Percentiles rank a stretch among this genome's conserved stretches.
These are phyloP conservation scores for Etheostoma cragini DNA, from an alignment of 2,113 vertebrate species.

Conservation along the genomic window DNA sequence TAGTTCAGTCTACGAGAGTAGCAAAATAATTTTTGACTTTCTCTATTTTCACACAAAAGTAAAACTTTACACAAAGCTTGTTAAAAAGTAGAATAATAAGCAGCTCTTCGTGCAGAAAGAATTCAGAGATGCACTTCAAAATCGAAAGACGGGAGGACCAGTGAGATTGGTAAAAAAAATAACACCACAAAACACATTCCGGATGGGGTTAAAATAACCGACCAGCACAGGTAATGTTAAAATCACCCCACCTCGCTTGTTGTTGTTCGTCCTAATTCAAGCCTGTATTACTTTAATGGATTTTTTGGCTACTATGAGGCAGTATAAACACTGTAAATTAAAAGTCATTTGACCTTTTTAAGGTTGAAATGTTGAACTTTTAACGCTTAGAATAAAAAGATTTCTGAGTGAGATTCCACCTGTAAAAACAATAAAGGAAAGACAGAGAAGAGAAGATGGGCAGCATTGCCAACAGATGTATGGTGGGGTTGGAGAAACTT, in stretches of 20 bases:
- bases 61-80: not conserved
- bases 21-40: not conserved
- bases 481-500: not conserved
- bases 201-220: not conserved
- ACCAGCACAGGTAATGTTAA: not conserved
- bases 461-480: not conserved
- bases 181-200: not conserved
- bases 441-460: not conserved
- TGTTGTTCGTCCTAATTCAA: too few species aligned
- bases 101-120: not conserved
- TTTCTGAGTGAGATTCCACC: not conserved
- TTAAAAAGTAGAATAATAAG: not conserved
- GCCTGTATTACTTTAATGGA: too few species aligned
- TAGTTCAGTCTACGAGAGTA: not conserved
- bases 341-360: too few species aligned
- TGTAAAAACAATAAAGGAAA: conserved; percentile 6
- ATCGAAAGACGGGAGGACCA: not conserved
- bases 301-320: too few species aligned
- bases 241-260: too few species aligned
- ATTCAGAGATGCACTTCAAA: not conserved
- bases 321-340: too few species aligned
- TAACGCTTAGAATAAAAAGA: not conserved
- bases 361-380: conserved; percentile 3
- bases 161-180: too few species aligned
- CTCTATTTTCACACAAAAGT: not conserved